Base-by-base conservation (phyloP, 2,888 invertebrate species). In the Crocallis elinguaria region DNA sequence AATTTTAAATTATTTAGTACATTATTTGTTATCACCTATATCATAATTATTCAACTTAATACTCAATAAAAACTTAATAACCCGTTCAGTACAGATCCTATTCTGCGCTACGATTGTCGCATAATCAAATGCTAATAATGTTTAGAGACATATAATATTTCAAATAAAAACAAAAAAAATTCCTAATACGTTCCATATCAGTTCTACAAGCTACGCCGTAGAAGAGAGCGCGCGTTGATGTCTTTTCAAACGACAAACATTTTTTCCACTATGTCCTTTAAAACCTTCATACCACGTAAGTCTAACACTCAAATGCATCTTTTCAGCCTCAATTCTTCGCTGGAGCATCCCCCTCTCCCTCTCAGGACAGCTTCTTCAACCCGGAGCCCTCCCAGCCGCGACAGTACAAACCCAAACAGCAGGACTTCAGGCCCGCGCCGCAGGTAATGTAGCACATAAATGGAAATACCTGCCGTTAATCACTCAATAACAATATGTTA, bases 241-340 rank as follows among this genome's bases (percentile, higher is more conserved):
- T 29, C 44, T 43, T 44, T n/a, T 30, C 9, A 23, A 73, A 71
- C 1, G 17, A 11, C 7, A 23, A 9, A 25, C 19, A n/a, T 8
- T 16, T 21, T 5, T 36, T 19, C 23, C 1, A 3, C 1, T 23
- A 19, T 19, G 5, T 19, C 5, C 19, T 3, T 3, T 19, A 5
- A 19, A 19, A 19, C 3, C 19, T 19, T 19, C 3, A 19, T 19
- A 5, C n/a, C 1, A 23, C 23, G 23, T 23, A 5, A 8, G 23
- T 6, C 8, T 6, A 23, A 8, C 7, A 23, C 8, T 6, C 6
- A 8, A 5, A 23, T 25, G 25, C n/a, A n/a, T 3, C 5, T 16
- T 51, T 57, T 11, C 79, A 92, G 92, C 90, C 92, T 0, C 71
- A 78, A 23, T 89, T 90, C 79, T 89, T 92, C 74, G 43, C 90